Conservation (phyloP, 2,113 vertebrate species). For the Chamaetylas fuelleborni region DNA sequence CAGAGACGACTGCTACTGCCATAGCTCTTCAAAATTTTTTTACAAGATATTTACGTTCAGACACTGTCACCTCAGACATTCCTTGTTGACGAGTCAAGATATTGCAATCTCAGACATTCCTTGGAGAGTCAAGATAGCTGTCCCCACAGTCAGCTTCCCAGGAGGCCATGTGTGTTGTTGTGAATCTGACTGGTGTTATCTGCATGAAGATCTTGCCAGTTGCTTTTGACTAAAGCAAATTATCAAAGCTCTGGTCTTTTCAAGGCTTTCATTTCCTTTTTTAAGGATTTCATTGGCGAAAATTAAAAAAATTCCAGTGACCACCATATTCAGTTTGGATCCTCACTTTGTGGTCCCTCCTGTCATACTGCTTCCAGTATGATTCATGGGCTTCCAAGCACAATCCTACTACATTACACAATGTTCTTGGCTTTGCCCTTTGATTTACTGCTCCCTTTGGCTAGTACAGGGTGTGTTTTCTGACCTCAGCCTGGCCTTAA, state of each 20-base stretch:
- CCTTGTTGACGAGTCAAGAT: fast-evolving
- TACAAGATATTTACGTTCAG: not conserved
- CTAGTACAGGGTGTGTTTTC: not conserved
- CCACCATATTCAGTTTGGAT: fast-evolving
- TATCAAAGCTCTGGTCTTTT: not conserved
- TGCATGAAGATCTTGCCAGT: not conserved
- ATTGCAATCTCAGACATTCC: not conserved
- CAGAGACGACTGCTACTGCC: not conserved
- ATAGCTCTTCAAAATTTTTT: not conserved
- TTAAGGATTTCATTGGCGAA: fast-evolving
- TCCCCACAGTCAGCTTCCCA: fast-evolving
- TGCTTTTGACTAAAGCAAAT: not conserved
- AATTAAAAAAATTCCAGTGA: not conserved
- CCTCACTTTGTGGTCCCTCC: not conserved
- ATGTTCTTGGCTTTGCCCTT: not conserved
- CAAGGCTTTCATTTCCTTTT: too few species aligned
- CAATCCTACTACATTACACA: fast-evolving
- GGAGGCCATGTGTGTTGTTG: not conserved
- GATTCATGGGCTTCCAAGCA: not conserved
- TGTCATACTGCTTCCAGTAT: not conserved
- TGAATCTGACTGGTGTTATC: not conserved
- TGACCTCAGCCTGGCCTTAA: not conserved
- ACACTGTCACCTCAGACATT: fast-evolving
- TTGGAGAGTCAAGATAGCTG: not conserved
- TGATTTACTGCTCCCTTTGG: not conserved